These are phyloP conservation scores for Glossosoma conforme DNA, from an alignment of 1,140 invertebrate species.

Conservation along the genomic window DNA sequence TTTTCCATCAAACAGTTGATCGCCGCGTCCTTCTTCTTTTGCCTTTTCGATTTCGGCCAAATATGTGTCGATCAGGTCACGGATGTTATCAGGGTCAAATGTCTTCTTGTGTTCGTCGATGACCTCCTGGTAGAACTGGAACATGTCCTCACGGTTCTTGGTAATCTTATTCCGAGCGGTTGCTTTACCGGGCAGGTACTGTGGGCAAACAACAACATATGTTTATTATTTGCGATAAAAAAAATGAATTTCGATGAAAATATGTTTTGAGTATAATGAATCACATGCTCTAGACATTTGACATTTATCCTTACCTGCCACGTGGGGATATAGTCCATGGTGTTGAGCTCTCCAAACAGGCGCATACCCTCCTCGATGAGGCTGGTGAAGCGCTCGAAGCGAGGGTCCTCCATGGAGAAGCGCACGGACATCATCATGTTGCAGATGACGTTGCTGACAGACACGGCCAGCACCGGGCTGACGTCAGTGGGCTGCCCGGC, in stretches of 20 bases:
- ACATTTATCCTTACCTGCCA: slow-evolving; percentile 48
- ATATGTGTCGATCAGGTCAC: slow-evolving; percentile 86
- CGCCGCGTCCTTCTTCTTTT: slow-evolving; percentile 64
- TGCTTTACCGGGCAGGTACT: slow-evolving; percentile 70
- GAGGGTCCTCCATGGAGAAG: slow-evolving; percentile 69
- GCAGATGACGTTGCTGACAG: slow-evolving; percentile 89
- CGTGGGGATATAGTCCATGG: slow-evolving; percentile 57
- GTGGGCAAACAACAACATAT: slow-evolving; percentile 35
- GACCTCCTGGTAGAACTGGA: slow-evolving; percentile 74
- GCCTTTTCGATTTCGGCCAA: slow-evolving; percentile 78
- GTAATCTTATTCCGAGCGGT: slow-evolving; percentile 68
- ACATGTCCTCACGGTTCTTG: slow-evolving; percentile 80
- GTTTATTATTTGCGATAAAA: not conserved
- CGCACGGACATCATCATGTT: slow-evolving; percentile 83
- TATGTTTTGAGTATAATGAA: no score
- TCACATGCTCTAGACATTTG: no score
- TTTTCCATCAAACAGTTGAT: slow-evolving; percentile 73
- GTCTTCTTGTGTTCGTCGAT: slow-evolving; percentile 73
- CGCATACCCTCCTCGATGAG: slow-evolving; percentile 86
- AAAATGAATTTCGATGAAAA: not conserved
- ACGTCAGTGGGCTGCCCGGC: slow-evolving; percentile 63
- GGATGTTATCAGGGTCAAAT: slow-evolving; percentile 68
- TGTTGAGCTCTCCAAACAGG: slow-evolving; percentile 75
- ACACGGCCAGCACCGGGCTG: slow-evolving; percentile 67
- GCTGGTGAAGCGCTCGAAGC: slow-evolving; percentile 73